Conservation (phyloP, 2,888 invertebrate genomes). For the Diplolepis rosae region DNA sequence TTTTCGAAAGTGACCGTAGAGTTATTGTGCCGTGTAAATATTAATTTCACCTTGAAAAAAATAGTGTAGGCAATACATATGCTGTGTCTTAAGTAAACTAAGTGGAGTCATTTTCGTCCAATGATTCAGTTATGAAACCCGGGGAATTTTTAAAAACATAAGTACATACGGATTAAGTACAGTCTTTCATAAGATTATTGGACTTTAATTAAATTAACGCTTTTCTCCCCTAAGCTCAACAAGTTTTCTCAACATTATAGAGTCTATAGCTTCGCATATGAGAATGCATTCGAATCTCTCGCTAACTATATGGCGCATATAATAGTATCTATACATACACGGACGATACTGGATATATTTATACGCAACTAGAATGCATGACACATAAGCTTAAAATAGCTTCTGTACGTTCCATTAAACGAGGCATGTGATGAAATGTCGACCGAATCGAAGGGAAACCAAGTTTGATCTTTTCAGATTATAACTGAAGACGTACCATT, state of each 20-base stretch:
- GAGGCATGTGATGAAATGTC: slow-evolving; percentile 54
- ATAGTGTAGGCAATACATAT: too few species aligned
- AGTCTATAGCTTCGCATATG: slow-evolving; percentile 17
- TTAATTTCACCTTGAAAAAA: too few species aligned
- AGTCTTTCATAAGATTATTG: too few species aligned
- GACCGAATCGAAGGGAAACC: slow-evolving; percentile 26
- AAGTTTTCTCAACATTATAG: slow-evolving; percentile 8
- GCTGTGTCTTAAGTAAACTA: too few species aligned
- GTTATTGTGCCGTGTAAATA: too few species aligned
- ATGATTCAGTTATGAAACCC: too few species aligned
- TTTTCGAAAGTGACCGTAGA: too few species aligned
- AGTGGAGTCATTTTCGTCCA: too few species aligned
- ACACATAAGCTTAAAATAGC: slow-evolving; percentile 62
- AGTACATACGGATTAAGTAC: too few species aligned
- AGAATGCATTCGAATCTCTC: slow-evolving; percentile 17
- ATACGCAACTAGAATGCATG: slow-evolving; percentile 60
- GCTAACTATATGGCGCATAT: slow-evolving; percentile 23
- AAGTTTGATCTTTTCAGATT: slow-evolving; percentile 26
- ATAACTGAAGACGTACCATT: background rate
- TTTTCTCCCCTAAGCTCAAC: background rate
- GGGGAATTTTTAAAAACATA: too few species aligned
- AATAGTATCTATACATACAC: slow-evolving; percentile 29
- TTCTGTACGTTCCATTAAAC: slow-evolving; percentile 60
- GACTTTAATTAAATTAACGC: slow-evolving; percentile 5
- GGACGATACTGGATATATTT: slow-evolving; percentile 51